Evolutionary conservation across 2,113 vertebrate genomes (phyloP).

Genomic region (Corapipo altera): DNA sequence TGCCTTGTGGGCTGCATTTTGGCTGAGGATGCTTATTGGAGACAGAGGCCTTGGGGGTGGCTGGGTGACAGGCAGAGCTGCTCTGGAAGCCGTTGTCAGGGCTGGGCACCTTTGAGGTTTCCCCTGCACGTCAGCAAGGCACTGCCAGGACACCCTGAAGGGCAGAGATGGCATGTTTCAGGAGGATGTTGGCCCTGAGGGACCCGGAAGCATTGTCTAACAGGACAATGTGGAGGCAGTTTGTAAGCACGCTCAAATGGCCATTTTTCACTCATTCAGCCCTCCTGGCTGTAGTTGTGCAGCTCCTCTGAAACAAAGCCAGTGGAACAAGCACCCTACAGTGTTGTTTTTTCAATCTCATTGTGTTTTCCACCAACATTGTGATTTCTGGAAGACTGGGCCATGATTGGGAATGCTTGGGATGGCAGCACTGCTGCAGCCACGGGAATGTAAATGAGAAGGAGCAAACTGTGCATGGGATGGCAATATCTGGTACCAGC

Average conservation of each 20-base stretch:
- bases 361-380: neutral
- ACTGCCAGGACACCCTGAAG: slow-evolving; percentile 24
- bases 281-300: neutral
- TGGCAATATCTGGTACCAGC: neutral
- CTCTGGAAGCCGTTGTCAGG: slow-evolving; percentile 42
- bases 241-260: slow-evolving; percentile 27
- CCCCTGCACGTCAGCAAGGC: slow-evolving; percentile 17
- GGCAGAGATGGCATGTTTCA: neutral
- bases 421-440: neutral
- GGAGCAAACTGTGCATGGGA: neutral
- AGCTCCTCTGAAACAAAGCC: slow-evolving; percentile 1
- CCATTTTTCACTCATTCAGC: neutral
- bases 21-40: neutral
- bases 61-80: neutral
- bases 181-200: slow-evolving; percentile 17
- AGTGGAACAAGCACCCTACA: neutral
- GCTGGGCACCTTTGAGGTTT: slow-evolving; percentile 53
- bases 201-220: slow-evolving; percentile 49
- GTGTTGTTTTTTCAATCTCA: neutral
- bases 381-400: neutral
- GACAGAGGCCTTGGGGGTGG: neutral
- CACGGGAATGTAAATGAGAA: neutral
- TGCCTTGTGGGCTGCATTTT: neutral
- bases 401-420: neutral
- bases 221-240: slow-evolving; percentile 25